phyloP scores from a whole-genome alignment of 2,888 invertebrate species.

The Cataglyphis albicans region DNA sequence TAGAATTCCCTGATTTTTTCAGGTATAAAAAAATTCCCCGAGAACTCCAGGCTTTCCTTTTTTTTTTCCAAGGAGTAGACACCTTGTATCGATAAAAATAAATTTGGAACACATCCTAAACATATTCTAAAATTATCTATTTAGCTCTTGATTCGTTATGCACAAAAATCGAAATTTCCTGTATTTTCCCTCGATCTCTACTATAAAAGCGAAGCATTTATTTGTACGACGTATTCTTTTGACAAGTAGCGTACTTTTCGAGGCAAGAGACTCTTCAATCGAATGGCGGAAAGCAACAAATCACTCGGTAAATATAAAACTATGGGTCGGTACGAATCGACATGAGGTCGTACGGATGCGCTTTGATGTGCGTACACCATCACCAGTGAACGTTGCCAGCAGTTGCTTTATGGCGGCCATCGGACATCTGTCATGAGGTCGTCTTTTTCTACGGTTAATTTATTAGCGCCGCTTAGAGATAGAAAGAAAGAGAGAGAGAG shows the following conservation, averaged over 20 bases:
- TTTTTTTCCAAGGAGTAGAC: too few relatives aligned
- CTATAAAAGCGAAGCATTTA: slow-evolving; percentile 55
- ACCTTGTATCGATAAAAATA: background rate
- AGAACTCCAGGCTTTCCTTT: too few relatives aligned
- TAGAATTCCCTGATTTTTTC: too few relatives aligned
- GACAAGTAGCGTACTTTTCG: slow-evolving; percentile 41
- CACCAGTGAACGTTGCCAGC: slow-evolving; percentile 65
- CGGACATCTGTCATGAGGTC: slow-evolving; percentile 83
- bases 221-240: slow-evolving; percentile 46
- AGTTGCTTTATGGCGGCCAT: slow-evolving; percentile 80
- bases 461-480: slow-evolving; percentile 81
- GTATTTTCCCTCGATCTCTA: background rate
- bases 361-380: slow-evolving; percentile 74
- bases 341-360: slow-evolving; percentile 60
- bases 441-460: slow-evolving; percentile 84
- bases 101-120: too few relatives aligned
- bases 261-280: slow-evolving; percentile 54
- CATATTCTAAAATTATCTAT: background rate
- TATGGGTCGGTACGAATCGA: slow-evolving; percentile 58
- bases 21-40: too few relatives aligned
- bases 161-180: background rate
- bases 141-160: background rate
- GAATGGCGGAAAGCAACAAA: slow-evolving; percentile 63
- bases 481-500: slow-evolving; percentile 45
- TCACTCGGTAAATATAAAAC: slow-evolving; percentile 68